Evolutionary conservation across 2,888 invertebrate species (phyloP).

Genomic region (Abrostola tripartita): DNA sequence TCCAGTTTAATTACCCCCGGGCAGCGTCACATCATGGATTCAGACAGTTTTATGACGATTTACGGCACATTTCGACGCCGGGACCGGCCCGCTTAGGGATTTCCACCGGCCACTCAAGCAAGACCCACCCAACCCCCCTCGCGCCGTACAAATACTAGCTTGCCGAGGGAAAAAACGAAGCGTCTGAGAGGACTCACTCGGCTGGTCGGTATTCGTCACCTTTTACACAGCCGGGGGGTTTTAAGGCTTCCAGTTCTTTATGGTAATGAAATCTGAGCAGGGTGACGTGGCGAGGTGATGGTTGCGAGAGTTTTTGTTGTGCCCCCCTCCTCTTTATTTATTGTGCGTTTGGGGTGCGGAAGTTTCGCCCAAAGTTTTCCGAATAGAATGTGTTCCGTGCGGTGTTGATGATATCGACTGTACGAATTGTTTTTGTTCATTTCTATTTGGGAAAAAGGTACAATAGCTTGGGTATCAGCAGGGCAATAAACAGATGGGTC

Average conservation of each 20-base stretch:
- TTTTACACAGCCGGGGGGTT: conserved; percentile 87
- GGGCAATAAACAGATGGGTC: conserved; percentile 57
- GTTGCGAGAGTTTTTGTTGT: conserved; percentile 87
- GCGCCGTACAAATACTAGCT: conserved; percentile 15
- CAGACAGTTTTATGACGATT: conserved; percentile 92
- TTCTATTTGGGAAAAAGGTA: conserved; percentile 68
- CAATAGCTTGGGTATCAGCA: conserved; percentile 54
- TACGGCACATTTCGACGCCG: conserved; percentile 88
- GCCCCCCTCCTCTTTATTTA: conserved; percentile 84
- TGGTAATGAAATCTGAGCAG: conserved; percentile 89
- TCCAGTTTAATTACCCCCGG: conserved; percentile 89
- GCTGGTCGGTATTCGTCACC: conserved; percentile 80
- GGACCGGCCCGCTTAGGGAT: conserved; percentile 79
- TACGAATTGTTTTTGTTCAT: conserved; percentile 71
- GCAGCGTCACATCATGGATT: conserved; percentile 92
- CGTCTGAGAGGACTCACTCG: conserved; percentile 56
- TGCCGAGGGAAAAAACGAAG: conserved; percentile 39
- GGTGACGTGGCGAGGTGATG: conserved; percentile 88
- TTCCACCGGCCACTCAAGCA: conserved; percentile 63
- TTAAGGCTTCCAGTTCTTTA: conserved; percentile 88
- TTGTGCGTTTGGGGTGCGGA: conserved; percentile 85
- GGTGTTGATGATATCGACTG: conserved; percentile 76
- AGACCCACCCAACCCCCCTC: conserved; percentile 63
- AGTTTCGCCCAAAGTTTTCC: conserved; percentile 75
- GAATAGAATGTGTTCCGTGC: conserved; percentile 82